These are phyloP conservation scores for Lasioglossum morio DNA, from an alignment of 2,888 invertebrate genomes.

Conservation along the genomic window DNA sequence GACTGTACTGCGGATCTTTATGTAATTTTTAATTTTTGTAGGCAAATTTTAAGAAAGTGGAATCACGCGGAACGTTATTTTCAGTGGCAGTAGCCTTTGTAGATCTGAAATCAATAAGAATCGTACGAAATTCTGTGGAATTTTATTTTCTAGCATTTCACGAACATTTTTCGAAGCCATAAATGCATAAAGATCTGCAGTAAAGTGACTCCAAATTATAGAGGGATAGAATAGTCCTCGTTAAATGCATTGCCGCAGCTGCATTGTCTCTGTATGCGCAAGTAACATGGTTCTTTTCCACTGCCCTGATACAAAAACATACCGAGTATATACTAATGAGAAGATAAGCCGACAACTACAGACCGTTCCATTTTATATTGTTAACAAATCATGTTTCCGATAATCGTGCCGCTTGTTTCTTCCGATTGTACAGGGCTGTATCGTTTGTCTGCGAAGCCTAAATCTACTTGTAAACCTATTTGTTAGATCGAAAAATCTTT, in stretches of 20 bases:
- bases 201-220: not conserved
- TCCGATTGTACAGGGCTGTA: not conserved
- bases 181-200: too few species aligned
- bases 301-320: constrained; percentile 37
- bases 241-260: constrained; percentile 15
- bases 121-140: too few species aligned
- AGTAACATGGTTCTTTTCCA: constrained; percentile 41
- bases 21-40: too few species aligned
- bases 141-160: too few species aligned
- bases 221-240: not conserved
- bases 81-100: too few species aligned
- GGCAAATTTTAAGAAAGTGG: too few species aligned
- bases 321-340: constrained; percentile 43
- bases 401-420: constrained; percentile 25
- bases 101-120: too few species aligned
- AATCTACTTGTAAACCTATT: not conserved
- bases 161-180: too few species aligned
- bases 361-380: constrained; percentile 47
- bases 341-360: constrained; percentile 57
- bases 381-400: constrained; percentile 30
- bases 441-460: not conserved
- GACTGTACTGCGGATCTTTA: too few species aligned
- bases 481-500: not conserved
- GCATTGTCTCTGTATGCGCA: constrained; percentile 20
- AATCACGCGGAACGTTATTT: too few species aligned